Conservation (phyloP, 92 coral and sea anemone genomes). For the Siderastrea siderea region DNA sequence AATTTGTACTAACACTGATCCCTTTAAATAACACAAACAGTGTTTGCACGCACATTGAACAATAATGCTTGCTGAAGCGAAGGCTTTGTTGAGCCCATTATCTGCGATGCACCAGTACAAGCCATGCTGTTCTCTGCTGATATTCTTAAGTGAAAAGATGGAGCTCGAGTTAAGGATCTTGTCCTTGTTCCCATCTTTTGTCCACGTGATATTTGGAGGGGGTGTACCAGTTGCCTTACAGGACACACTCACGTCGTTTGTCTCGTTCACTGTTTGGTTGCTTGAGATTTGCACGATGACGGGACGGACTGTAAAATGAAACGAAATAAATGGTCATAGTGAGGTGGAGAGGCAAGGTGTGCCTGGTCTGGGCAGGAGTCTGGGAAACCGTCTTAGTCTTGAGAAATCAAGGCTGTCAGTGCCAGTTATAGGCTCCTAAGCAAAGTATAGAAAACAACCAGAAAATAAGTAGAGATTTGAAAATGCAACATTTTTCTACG, state of each 20-base stretch:
- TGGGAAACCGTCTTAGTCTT: too few relatives aligned
- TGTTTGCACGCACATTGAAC: slow-evolving; percentile 14
- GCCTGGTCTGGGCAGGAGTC: too few relatives aligned
- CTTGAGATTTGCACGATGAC: slow-evolving; percentile 44
- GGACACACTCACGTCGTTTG: slow-evolving; percentile 30
- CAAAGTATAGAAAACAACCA: too few relatives aligned
- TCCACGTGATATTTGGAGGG: slow-evolving; percentile 28
- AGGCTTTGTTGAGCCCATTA: slow-evolving; percentile 7
- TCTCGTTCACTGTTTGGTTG: slow-evolving; percentile 47
- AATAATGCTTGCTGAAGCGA: not conserved
- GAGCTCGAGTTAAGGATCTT: not conserved
- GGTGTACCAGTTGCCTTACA: slow-evolving; percentile 75
- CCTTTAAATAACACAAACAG: not conserved
- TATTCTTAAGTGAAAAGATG: not conserved
- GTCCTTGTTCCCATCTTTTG: slow-evolving; percentile 1
- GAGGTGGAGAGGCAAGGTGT: too few relatives aligned
- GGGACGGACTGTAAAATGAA: slow-evolving; percentile 65
- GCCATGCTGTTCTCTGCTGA: slow-evolving; percentile 28
- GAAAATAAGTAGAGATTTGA: too few relatives aligned
- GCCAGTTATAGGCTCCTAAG: too few relatives aligned
- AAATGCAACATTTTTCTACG: too few relatives aligned
- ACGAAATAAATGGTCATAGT: not conserved
- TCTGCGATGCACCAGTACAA: slow-evolving; percentile 13
- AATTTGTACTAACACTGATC: too few relatives aligned
- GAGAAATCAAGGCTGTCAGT: too few relatives aligned